These are phyloP conservation scores for Tolypeutes matacus DNA, from an alignment of 2,797 vertebrate genomes.

Conservation along the genomic window DNA sequence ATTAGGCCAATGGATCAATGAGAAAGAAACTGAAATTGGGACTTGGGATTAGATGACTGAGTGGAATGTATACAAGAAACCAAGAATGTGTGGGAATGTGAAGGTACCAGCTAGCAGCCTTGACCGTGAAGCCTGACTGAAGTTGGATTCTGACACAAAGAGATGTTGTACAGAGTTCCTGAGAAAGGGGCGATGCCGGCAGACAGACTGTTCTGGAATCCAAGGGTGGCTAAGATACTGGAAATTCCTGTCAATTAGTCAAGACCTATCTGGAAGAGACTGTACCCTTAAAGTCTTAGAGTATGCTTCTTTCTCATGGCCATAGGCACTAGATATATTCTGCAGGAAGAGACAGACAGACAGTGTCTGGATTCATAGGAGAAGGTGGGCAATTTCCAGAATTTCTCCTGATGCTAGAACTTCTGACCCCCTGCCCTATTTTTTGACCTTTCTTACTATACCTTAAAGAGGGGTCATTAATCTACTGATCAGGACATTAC, in stretches of 20 bases:
- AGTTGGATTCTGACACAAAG: conserved; percentile 60
- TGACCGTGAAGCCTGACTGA: conserved; percentile 33
- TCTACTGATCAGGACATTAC: neutral
- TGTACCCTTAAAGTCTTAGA: neutral
- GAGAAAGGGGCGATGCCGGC: conserved; percentile 59
- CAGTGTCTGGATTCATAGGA: neutral
- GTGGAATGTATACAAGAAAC: conserved; percentile 61
- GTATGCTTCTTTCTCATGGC: neutral
- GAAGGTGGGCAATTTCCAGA: neutral
- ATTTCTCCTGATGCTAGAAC: neutral
- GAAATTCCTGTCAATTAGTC: conserved; percentile 57
- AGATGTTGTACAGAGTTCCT: conserved; percentile 65
- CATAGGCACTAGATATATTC: neutral
- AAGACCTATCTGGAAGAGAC: conserved; percentile 47
- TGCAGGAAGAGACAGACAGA: neutral
- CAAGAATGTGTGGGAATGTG: conserved; percentile 63
- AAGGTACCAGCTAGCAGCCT: conserved; percentile 50
- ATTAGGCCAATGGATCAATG: conserved; percentile 52
- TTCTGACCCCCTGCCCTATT: neutral
- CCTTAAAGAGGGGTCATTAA: neutral
- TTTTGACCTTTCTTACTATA: neutral
- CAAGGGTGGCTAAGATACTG: conserved; percentile 48
- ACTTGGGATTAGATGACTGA: conserved; percentile 50
- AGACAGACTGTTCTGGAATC: conserved; percentile 55
- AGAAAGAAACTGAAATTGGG: conserved; percentile 25